Evolutionary conservation across 1,140 invertebrate genomes (phyloP).

Genomic region (Zaprionus lachaisei): DNA sequence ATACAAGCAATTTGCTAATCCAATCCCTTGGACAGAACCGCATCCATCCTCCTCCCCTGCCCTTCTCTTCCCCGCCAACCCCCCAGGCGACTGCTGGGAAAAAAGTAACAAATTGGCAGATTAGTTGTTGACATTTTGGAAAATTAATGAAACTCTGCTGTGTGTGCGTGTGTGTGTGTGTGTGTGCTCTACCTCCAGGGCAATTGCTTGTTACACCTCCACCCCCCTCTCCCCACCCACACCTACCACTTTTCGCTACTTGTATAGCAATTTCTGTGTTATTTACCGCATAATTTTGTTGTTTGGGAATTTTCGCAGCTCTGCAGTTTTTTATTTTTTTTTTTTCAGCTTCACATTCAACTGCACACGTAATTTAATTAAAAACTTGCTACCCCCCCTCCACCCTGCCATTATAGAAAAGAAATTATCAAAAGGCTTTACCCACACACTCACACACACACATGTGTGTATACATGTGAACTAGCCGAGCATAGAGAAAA

Average conservation of each 20-base stretch:
- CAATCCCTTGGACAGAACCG: constrained; percentile 17
- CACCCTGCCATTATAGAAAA: background rate
- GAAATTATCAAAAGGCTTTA: constrained; percentile 55
- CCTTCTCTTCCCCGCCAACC: background rate
- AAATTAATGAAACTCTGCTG: constrained; percentile 78
- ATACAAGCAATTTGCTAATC: constrained; percentile 61
- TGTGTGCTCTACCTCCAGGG: constrained; percentile 45
- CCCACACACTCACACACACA: constrained; percentile 32
- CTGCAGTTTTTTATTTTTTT: constrained; percentile 45
- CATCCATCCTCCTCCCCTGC: background rate
- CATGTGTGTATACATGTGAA: constrained; percentile 27
- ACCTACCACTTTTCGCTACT: background rate
- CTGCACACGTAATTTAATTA: constrained; percentile 81
- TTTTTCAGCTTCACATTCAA: constrained; percentile 66
- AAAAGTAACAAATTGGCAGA: constrained; percentile 77
- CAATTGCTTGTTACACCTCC: constrained; percentile 30
- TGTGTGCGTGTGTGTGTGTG: background rate
- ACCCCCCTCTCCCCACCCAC: constrained; percentile 2
- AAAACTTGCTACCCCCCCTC: constrained; percentile 46
- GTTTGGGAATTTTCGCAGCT: constrained; percentile 41
- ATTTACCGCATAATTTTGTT: constrained; percentile 75
- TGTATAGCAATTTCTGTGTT: constrained; percentile 25
- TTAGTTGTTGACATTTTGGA: constrained; percentile 80
- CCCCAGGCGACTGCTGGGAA: constrained; percentile 29
- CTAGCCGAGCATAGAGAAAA: constrained; percentile 51